These are phyloP conservation scores for Piscicola geometra DNA, from an alignment of 2,888 invertebrate species.

Conservation along the genomic window DNA sequence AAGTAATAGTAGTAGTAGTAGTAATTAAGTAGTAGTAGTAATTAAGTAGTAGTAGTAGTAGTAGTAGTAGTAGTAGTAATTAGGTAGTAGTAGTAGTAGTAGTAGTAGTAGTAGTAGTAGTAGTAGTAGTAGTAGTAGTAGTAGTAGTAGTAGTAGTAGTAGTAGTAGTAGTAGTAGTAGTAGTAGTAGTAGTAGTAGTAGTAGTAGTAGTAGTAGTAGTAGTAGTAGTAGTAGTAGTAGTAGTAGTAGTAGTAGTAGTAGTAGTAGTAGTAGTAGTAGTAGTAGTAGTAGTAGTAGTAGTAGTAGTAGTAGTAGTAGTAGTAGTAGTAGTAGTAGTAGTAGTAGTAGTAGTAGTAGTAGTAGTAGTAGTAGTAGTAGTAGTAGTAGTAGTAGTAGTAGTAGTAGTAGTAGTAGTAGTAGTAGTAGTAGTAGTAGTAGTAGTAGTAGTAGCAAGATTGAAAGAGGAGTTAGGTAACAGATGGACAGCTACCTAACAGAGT, in stretches of 20 bases:
- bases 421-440: constrained; percentile 2
- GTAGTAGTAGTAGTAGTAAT: neutral
- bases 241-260: neutral
- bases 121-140: neutral
- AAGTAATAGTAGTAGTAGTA: neutral
- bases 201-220: neutral
- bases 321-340: neutral
- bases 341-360: constrained; percentile 9
- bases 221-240: neutral
- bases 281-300: constrained; percentile 2
- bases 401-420: constrained; percentile 6
- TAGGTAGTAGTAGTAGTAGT: neutral
- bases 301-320: constrained; percentile 9
- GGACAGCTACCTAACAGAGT: neutral
- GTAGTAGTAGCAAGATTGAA: neutral
- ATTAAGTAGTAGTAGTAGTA: too few species aligned
- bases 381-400: constrained; percentile 6
- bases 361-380: constrained; percentile 2
- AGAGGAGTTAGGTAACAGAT: neutral
- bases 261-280: constrained; percentile 2
- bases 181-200: neutral
- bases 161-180: neutral
- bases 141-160: neutral
- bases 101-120: neutral
- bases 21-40: too few species aligned